Base-by-base conservation (phyloP, 2,113 vertebrate species). In the Enhydra lutris region DNA sequence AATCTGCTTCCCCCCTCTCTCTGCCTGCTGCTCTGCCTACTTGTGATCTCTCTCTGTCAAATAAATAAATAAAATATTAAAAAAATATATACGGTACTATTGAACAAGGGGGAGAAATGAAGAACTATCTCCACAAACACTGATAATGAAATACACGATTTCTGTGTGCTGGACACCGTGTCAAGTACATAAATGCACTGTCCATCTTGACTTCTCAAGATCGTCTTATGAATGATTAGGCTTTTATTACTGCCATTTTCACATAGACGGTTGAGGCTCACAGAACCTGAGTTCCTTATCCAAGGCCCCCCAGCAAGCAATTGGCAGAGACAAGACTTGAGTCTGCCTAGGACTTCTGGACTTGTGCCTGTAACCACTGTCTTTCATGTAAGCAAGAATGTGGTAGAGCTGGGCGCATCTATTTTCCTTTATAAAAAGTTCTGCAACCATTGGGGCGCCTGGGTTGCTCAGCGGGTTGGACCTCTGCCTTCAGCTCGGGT, bases 361-460 rank as follows among this genome's bases (percentile, higher is more conserved):
- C 3, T 42, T 74, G 4, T 82, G 18, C 17, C 21, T 29, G 61
- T 78, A 87, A 65, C 34, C 4, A 11, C 42, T 81, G 10, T 78
- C 82, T 80, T 78, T 86, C 80, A 23, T 29, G 29, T 57, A 96
- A 91, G 74, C 65, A 88, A 84, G 92, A 82, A 31, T 6, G 39
- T 29, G 4, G 18, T 23, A 4, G 42, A 31, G 24, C 42, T 11
- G 50, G 69, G 36, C 1, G 6, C 10, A 13, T 93, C 59, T 61
- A 15, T 87, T 95, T 92, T 74, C 47, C 36, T 96, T 84, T 92
- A 89, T 39, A 91, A 84, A 42, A 73, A 55, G n/a, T 9, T 85
- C 29, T 39, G 11, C 50, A 45, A 45, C 45, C 45, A 45, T 45
- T 45, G 45, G 13, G 50, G 50, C 1, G 0, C 14, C 50, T 52